Evolutionary conservation across 2,113 vertebrate genomes (phyloP), one percentile per base, ranked within the genome.

Genomic region (Sclerurus mexicanus): DNA sequence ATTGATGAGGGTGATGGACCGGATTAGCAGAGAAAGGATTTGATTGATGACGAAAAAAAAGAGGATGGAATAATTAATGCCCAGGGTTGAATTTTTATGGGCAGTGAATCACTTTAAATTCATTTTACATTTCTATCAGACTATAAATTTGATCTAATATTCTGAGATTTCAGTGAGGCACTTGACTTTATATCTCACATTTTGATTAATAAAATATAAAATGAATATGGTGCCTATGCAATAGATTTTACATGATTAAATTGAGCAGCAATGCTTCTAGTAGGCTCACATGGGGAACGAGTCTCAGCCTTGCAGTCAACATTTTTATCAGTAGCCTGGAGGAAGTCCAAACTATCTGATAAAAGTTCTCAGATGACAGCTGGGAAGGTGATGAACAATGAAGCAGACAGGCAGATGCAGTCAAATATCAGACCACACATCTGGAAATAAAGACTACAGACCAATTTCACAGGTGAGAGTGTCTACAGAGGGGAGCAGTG

Each of bases 171-270:
- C 91, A 95, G 49, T 18, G 21, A 95, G 73, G 40, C 64, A 30
- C 75, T 95, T 91, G 62, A 89, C 77, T 96, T 94, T 17, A 7
- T 49, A 68, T 25, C 60, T 87, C 77, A 72, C 40, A 53, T 75
- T 94, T 78, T 82, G 62, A 92, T 92, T 85, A 96, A 92, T 90
- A 93, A 93, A 85, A 83, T 60, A 92, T 83, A 87, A 91, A 92
- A 92, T 44, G 4, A 73, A 91, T 79, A 63, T 1, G 1, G 37
- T 73, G 66, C 44, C 78, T 56, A 87, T 78, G 76, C 60, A 78
- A 64, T 9, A 89, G 68, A 78, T 80, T 87, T 87, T 46, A 44
- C 89, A 91, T 56, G 0, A 94, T 87, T 89, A 86, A 93, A 81
- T 3, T 55, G 76, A 90, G 90, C 60, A 72, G 69, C 58, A 75